Evolutionary conservation across 2,113 vertebrate genomes (phyloP).

Genomic region (Pandion haliaetus): DNA sequence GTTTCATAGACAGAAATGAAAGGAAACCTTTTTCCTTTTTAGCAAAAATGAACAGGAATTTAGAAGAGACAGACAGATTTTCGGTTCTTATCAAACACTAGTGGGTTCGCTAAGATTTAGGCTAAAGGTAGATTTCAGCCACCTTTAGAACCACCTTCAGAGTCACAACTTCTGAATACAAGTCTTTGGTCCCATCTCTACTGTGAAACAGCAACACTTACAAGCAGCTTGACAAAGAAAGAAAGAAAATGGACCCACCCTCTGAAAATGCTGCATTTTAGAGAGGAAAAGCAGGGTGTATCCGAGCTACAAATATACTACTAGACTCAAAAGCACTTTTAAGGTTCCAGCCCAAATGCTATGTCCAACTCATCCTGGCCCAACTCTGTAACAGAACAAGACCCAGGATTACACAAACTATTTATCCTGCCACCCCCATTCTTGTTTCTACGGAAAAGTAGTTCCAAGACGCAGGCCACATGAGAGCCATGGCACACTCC

Average conservation of each 20-base stretch:
- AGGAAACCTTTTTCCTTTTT: not conserved
- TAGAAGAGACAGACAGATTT: not conserved
- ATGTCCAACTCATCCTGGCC: not conserved
- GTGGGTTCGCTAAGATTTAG: not conserved
- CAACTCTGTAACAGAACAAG: not conserved
- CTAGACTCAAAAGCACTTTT: not conserved
- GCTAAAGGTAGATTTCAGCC: not conserved
- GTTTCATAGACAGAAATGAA: not conserved
- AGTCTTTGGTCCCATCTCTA: not conserved
- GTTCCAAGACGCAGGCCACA: not conserved
- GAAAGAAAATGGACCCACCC: not conserved
- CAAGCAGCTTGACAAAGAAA: not conserved
- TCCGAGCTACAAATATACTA: not conserved
- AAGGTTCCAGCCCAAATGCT: not conserved
- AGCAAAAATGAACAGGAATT: not conserved
- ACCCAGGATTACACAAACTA: not conserved
- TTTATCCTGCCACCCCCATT: not conserved
- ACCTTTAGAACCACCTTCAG: not conserved
- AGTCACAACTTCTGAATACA: not conserved
- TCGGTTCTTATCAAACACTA: not conserved
- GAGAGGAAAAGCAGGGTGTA: not conserved
- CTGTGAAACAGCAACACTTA: not conserved
- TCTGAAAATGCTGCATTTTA: not conserved
- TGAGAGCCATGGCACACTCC: not conserved
- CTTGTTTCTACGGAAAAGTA: not conserved